A percentile compares a stretch with the other conserved stretches of the same genome.
These are phyloP conservation scores for Coenonympha glycerion DNA, from an alignment of 2,888 invertebrate genomes.

Conservation along the genomic window DNA sequence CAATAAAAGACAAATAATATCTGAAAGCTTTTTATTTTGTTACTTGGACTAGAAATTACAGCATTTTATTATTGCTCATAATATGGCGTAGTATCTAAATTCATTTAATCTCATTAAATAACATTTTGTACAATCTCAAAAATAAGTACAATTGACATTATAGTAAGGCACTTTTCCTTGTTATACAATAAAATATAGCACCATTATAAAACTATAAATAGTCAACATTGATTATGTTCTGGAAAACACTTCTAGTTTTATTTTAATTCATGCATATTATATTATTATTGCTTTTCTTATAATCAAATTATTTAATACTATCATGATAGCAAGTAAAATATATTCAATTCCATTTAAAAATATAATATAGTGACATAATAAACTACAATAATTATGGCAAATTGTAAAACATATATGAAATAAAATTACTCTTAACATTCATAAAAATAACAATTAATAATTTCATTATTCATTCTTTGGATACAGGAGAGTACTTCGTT, in stretches of 20 bases:
- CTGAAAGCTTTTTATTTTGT: slow-evolving; percentile 62
- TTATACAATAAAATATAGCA: slow-evolving; percentile 21
- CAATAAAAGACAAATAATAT: slow-evolving; percentile 36
- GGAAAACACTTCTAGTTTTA: neutral
- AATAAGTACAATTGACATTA: slow-evolving; percentile 49
- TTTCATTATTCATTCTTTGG: neutral
- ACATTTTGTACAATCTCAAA: slow-evolving; percentile 42
- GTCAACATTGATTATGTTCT: neutral
- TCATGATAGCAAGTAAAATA: too few relatives aligned
- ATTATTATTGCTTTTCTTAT: too few relatives aligned
- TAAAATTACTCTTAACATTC: too few relatives aligned
- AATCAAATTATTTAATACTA: too few relatives aligned
- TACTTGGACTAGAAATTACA: slow-evolving; percentile 67
- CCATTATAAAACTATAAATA: slow-evolving; percentile 25
- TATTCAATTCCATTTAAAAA: too few relatives aligned
- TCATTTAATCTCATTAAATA: too few relatives aligned
- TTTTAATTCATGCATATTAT: too few relatives aligned
- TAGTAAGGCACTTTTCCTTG: slow-evolving; percentile 47
- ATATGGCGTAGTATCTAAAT: slow-evolving; percentile 27
- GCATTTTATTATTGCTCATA: slow-evolving; percentile 48
- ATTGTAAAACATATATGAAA: too few relatives aligned
- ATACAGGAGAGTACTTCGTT: neutral
- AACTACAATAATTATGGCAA: too few relatives aligned
- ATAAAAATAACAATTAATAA: neutral
- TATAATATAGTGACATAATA: too few relatives aligned